Conservation (phyloP, 2,888 invertebrate genomes). For the Sminthurinus aureus region DNA sequence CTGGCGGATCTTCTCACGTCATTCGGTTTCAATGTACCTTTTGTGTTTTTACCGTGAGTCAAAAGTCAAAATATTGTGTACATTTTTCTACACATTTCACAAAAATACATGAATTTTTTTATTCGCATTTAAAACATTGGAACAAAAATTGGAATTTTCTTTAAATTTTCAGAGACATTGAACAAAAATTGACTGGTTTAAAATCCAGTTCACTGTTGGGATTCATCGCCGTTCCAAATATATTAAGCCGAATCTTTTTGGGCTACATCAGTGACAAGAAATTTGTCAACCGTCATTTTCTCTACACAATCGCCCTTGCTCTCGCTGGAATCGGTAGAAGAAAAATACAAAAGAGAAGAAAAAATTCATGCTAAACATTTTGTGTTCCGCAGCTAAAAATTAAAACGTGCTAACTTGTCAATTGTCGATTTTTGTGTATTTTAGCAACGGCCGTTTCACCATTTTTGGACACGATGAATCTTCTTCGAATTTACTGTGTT, state of each 20-base stretch:
- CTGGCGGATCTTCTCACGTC: background rate
- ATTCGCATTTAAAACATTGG: no score
- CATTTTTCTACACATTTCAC: background rate
- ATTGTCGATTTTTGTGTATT: background rate
- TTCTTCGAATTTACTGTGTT: background rate
- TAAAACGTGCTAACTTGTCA: background rate
- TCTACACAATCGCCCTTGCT: background rate
- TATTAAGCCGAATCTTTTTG: background rate
- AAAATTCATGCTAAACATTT: background rate
- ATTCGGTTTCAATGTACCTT: background rate
- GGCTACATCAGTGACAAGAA: slow-evolving; percentile 4
- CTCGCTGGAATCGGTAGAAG: background rate
- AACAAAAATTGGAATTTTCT: background rate
- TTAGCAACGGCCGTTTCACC: background rate
- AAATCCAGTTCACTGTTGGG: background rate
- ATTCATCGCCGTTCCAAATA: background rate
- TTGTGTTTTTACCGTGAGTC: background rate
- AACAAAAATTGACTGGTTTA: background rate
- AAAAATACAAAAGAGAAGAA: no score
- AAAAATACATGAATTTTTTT: no score
- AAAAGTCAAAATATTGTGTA: no score
- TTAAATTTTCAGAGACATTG: background rate
- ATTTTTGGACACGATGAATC: background rate
- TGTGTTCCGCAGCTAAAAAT: background rate
- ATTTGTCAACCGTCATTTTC: background rate